Base-by-base conservation (phyloP, 2,113 vertebrate genomes). In the Oreochromis niloticus region DNA sequence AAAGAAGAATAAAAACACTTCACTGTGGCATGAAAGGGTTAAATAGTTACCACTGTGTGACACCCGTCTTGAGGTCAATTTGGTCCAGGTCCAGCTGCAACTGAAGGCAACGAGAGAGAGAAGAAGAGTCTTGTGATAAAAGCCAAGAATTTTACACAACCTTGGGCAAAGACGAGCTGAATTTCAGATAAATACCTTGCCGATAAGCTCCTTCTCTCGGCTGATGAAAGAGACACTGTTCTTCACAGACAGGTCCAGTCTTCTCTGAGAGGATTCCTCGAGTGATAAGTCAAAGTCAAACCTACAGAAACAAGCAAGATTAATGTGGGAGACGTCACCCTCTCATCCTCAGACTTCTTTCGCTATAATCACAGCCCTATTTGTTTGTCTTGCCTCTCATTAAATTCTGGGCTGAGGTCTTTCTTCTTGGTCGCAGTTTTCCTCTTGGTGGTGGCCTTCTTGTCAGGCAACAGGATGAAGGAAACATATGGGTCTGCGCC, bases 191-290 rank as follows among this genome's bases (percentile, higher is more conserved):
- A 10, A n/a, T 93, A 98, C 98, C 97, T 98, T 98, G 78, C 98
- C 98, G 30, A 98, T 95, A 14, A 96, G 94, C 92, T 99, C 98
- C 73, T 93, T 97, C 86, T 98, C 97, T 88, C 98, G 94, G 36
- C 97, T 97, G 97, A 98, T 97, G 93, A 99, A 98, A 86, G 98
- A 98, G 52, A 96, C 95, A 2, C 90, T 97, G 90, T 98, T 97
- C 93, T 98, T 99, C 85, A 99, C 97, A 0, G 97, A 97, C 56
- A 98, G 93, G 32, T 99, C 97, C 87, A 99, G 94, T 92, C 93
- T 96, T 81, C 96, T 96, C 87, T 96, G 96, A 1, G 84, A 83
- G 27, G 95, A 96, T 82, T 98, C 98, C 63, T 98, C 97, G 4
- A 96, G 85, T 48, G 97, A 89, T 66, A 99, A 81, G n/a, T 97